These are phyloP conservation scores for Mnemiopsis leidyi DNA, from an alignment of 37 sponge, comb jelly and placozoan species.

Conservation along the genomic window DNA sequence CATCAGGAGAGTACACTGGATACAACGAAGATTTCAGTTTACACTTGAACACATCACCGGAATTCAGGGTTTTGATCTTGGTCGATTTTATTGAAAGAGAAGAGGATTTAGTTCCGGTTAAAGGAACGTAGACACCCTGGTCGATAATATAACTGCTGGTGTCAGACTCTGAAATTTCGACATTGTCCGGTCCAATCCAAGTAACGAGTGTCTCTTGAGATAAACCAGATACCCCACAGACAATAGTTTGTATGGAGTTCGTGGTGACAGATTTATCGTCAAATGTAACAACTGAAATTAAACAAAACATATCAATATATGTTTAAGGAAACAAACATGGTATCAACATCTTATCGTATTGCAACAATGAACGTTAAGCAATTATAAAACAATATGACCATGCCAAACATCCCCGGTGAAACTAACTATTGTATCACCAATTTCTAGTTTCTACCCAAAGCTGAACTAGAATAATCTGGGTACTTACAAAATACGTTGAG, in stretches of 20 bases:
- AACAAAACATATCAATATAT: too few species aligned
- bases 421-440: too few species aligned
- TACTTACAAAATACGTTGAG: constrained; percentile 23
- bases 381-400: too few species aligned
- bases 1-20: neutral
- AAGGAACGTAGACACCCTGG: neutral
- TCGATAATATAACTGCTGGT: neutral
- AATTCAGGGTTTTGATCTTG: neutral
- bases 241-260: neutral
- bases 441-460: too few species aligned
- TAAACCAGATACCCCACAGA: neutral
- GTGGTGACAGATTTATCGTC: neutral
- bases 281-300: neutral
- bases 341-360: too few species aligned
- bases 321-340: too few species aligned
- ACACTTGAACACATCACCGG: neutral
- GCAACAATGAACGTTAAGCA: too few species aligned
- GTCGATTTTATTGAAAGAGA: neutral
- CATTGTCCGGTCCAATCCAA: neutral
- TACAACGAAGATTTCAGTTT: neutral
- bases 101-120: neutral
- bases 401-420: too few species aligned
- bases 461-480: too few species aligned
- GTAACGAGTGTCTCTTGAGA: neutral
- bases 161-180: neutral